Evolutionary conservation across 2,888 invertebrate genomes (phyloP), one percentile per base, ranked within the genome.

Genomic region (Drosophila siamana): DNA sequence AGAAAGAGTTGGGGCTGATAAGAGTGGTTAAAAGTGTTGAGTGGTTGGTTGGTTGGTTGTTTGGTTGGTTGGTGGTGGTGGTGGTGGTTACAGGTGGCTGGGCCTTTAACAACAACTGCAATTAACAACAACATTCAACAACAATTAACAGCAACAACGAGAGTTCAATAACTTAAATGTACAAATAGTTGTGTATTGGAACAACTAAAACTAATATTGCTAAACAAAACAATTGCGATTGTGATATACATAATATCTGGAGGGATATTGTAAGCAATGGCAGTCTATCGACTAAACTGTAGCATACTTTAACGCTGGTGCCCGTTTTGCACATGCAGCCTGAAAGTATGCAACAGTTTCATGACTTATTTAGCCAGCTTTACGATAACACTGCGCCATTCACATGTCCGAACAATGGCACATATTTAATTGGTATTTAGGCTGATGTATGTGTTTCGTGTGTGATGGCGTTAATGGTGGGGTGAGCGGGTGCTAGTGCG

Each of bases 41-140:
- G 55, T 52, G 59, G 59, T 66, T 52, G 50, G 22, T 46, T 71
- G 65, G 57, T 65, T 68, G 52, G 26, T 69, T 61, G 48, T 50
- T 65, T 67, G 55, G 47, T 76, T 76, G 55, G 57, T 77, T 36
- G 72, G 72, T 79, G 52, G 38, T 51, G 36, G 19, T 26, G 22
- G 40, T 59, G 59, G 44, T 52, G 50, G 50, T 30, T 50, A 40
- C 50, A 44, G 61, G 54, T 54, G 61, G 55, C 70, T 62, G 62
- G 71, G 65, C 69, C 70, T 70, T 83, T 64, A 78, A 75, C 79
- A 85, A 73, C 82, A 82, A 86, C 67, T 76, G 65, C 52, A 78
- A 78, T 68, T 65, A 78, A 85, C 85, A 78, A 69, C 65, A 84
- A 80, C 84, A 84, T 74, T 69, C 68, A 76, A 78, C 74, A 66